Percentiles rank a stretch among this genome's conserved stretches.
phyloP scores from a whole-genome alignment of 2,113 vertebrate species.

The Elaphurus davidianus region DNA sequence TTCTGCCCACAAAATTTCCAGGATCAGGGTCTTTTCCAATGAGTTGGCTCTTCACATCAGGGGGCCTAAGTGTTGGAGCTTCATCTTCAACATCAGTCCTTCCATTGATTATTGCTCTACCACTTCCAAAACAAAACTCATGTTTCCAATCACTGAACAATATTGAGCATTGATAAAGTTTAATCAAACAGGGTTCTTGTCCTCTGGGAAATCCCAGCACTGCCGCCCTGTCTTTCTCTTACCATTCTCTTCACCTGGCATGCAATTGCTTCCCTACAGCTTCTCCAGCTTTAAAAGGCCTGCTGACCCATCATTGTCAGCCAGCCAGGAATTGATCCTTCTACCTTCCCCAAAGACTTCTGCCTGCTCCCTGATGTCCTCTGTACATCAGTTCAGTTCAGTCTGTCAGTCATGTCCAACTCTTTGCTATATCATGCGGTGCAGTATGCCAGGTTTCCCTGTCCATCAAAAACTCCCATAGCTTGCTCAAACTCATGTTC shows the following conservation, averaged over 20 bases:
- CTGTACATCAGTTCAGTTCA: neutral
- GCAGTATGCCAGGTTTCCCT: neutral
- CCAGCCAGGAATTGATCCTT: neutral
- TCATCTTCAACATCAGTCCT: neutral
- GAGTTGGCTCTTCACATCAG: neutral
- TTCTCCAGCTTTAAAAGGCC: neutral
- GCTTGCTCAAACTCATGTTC: neutral
- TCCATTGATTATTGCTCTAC: neutral
- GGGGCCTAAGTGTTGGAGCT: neutral
- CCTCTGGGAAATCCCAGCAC: neutral
- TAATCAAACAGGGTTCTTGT: neutral
- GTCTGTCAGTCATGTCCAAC: neutral
- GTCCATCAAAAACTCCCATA: neutral
- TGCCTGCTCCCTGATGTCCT: neutral
- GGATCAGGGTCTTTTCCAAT: neutral
- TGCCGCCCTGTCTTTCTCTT: rapidly evolving
- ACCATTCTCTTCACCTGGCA: neutral
- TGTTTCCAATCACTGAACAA: neutral
- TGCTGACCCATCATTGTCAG: neutral
- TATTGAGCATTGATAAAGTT: neutral
- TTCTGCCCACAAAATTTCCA: neutral
- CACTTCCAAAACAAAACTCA: neutral
- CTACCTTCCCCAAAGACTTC: neutral
- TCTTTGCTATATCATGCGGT: neutral
- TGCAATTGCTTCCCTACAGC: neutral